phyloP scores from a whole-genome alignment of 35 echinoderm and acorn worm species.

The Ophioderma brevispina region DNA sequence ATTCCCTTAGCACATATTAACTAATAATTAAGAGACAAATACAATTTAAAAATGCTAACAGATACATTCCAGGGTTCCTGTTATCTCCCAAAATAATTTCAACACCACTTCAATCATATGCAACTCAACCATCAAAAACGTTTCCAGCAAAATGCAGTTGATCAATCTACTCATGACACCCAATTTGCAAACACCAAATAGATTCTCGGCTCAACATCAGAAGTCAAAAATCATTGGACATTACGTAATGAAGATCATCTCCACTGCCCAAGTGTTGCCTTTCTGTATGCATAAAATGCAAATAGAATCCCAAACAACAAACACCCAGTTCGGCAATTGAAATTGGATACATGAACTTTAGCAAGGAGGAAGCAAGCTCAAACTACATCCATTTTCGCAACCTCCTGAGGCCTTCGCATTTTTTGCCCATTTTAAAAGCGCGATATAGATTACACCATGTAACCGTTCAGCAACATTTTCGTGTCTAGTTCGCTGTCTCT shows the following conservation, averaged over 20 bases:
- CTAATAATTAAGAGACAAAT: too few species aligned
- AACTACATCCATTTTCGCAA: background rate
- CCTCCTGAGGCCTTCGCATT: background rate
- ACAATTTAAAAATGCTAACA: too few species aligned
- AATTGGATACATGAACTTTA: background rate
- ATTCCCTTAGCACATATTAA: too few species aligned
- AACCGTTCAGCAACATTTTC: too few species aligned
- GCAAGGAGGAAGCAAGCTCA: background rate
- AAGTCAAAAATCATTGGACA: background rate
- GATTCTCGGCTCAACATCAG: background rate
- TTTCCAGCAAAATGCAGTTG: too few species aligned
- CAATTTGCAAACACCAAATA: background rate
- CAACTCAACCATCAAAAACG: too few species aligned
- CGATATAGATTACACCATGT: too few species aligned
- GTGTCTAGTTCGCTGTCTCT: too few species aligned
- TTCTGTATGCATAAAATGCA: constrained; percentile 10
- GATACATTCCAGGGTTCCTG: too few species aligned
- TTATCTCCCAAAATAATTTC: too few species aligned
- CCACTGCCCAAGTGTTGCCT: background rate
- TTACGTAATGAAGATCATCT: background rate
- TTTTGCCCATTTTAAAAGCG: background rate
- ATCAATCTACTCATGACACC: background rate
- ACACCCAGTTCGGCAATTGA: background rate
- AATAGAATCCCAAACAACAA: constrained; percentile 1
- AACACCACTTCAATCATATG: too few species aligned